Evolutionary conservation across 2,888 invertebrate species (phyloP).

Genomic region (Drosophila nigricruria): DNA sequence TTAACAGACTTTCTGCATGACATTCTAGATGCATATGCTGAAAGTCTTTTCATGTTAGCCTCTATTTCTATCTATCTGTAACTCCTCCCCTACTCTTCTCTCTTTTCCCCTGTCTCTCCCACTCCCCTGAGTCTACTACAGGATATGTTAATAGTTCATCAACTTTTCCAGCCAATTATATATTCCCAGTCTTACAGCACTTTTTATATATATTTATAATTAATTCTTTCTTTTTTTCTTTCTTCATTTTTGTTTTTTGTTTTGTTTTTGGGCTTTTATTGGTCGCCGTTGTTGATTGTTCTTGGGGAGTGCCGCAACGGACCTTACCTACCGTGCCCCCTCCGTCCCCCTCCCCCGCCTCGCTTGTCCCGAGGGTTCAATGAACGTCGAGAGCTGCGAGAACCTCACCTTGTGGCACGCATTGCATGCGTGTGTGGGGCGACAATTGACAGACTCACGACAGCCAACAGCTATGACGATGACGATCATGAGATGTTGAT

Average conservation of each 20-base stretch:
- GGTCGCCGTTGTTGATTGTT: constrained; percentile 31
- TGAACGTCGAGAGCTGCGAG: constrained; percentile 46
- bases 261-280: constrained; percentile 30
- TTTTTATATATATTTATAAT: constrained; percentile 13
- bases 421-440: constrained; percentile 43
- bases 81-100: too few species aligned
- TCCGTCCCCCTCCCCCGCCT: neutral
- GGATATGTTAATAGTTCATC: constrained; percentile 27
- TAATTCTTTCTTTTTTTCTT: constrained; percentile 9
- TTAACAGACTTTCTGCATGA: neutral
- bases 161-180: constrained; percentile 17
- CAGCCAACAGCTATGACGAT: constrained; percentile 9
- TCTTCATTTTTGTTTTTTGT: too few species aligned
- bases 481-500: constrained; percentile 32
- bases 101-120: neutral
- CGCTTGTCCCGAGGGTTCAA: constrained; percentile 51
- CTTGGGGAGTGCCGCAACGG: constrained; percentile 58
- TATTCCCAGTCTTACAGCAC: constrained; percentile 18
- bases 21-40: neutral
- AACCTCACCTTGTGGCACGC: constrained; percentile 40
- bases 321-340: constrained; percentile 6
- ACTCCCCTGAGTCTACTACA: too few species aligned
- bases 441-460: constrained; percentile 32
- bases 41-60: too few species aligned
- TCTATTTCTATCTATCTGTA: too few species aligned